Conservation (phyloP, 2,888 invertebrate species). For the Nemotelus nigrinus region DNA sequence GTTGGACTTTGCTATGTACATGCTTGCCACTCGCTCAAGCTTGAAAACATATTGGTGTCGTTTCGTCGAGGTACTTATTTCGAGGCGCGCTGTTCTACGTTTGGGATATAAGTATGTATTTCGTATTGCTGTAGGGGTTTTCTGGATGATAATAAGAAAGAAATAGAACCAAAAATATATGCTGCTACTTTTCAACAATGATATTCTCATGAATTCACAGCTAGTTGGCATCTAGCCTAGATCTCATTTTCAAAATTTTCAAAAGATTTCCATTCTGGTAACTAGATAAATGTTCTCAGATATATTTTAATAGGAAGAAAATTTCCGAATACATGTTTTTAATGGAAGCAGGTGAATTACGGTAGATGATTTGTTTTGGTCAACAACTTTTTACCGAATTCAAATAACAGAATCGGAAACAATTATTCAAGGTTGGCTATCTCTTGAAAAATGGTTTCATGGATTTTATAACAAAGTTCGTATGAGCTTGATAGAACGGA, state of each 20-base stretch:
- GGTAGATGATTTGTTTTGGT: too few relatives aligned
- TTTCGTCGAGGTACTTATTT: background rate
- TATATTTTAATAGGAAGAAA: too few relatives aligned
- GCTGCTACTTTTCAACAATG: constrained; percentile 30
- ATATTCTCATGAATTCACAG: constrained; percentile 20
- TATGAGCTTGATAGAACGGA: too few relatives aligned
- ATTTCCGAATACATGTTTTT: too few relatives aligned
- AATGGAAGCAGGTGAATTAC: too few relatives aligned
- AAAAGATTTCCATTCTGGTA: too few relatives aligned
- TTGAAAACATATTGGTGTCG: background rate
- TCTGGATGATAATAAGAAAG: constrained; percentile 1
- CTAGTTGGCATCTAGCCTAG: background rate
- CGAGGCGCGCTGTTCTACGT: background rate
- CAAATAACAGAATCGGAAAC: too few relatives aligned
- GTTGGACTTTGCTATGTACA: background rate
- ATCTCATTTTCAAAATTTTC: background rate
- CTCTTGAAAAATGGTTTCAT: too few relatives aligned
- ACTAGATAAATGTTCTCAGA: too few relatives aligned
- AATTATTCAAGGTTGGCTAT: too few relatives aligned
- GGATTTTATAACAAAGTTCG: too few relatives aligned
- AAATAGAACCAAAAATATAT: constrained; percentile 1
- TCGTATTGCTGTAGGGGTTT: constrained; percentile 14
- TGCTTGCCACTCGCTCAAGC: background rate
- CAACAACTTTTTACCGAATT: too few relatives aligned
- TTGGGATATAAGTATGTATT: background rate